Base-by-base conservation (phyloP, 1,140 invertebrate species). In the Drosophila littoralis region DNA sequence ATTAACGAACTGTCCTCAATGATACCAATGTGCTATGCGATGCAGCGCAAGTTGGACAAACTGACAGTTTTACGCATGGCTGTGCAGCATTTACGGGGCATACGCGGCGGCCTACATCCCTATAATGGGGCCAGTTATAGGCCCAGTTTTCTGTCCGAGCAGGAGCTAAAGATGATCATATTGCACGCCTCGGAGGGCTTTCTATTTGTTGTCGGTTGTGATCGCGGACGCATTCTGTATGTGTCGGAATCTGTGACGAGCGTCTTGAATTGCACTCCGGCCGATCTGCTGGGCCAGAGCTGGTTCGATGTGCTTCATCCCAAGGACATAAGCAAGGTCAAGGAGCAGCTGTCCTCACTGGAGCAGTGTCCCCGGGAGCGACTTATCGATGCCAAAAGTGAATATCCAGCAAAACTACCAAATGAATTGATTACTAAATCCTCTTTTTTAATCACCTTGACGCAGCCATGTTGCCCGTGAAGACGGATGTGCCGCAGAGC, bases 221-320 rank as follows among this genome's bases (percentile, higher is more conserved):
- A 98, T 93, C 94, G 97, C 72, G 97, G 97, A 42, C 94, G 97
- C 81, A 96, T 98, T 77, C 93, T 98, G 1, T 98, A 97, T 92
- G 97, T 98, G 0, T 98, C 97, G 1, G 95, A 98, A 80, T 98
- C 98, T 0, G 97, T 98, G 9, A 96, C 95, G 6, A 95, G 95
- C 81, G 95, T 97, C 64, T 94, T 98, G 7, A 96, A 97, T 91
- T 98, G 97, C 91, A 95, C 96, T 57, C 97, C 97, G 94, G 96
- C 94, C 60, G 98, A 99, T 90, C 93, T 99, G 28, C 93, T 98
- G 40, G 97, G 97, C 1, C 97, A 98, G 93, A 98, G 97, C 90
- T 95, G 97, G 94, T 98, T 99, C 93, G 98, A 99, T 92, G 97
- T 98, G 58, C 93, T 99, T 5, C 98, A 99, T 93, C 98, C 98